Conservation (phyloP, 2,888 invertebrate genomes). For the Halictus quadricinctus region DNA sequence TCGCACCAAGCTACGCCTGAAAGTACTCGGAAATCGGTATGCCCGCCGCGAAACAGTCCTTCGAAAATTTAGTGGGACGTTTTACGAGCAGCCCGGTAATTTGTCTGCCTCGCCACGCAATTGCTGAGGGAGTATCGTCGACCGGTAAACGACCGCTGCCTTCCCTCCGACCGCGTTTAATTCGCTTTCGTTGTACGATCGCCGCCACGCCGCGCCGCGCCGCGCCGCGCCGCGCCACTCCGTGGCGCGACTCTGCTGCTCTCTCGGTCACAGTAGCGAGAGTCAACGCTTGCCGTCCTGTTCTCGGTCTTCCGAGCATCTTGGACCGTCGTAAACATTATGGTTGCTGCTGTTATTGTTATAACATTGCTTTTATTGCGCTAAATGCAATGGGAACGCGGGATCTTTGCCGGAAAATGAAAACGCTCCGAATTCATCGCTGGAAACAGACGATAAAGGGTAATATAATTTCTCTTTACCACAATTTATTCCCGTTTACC, state of each 20-base stretch:
- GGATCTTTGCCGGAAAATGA: background rate
- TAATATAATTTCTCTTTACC: background rate
- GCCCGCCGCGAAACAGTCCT: constrained; percentile 37
- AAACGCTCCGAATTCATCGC: background rate
- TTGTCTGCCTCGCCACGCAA: constrained; percentile 20
- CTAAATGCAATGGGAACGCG: background rate
- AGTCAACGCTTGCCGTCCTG: background rate
- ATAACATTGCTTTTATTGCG: background rate
- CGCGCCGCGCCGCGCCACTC: too few species aligned
- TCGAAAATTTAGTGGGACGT: constrained; percentile 47
- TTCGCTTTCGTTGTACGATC: background rate
- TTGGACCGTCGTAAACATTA: constrained; percentile 5
- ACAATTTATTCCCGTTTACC: background rate
- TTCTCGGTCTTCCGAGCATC: background rate
- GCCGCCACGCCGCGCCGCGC: background rate
- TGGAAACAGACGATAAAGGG: background rate
- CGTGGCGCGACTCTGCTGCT: background rate
- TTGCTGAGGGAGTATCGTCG: constrained; percentile 11
- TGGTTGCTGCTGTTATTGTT: background rate
- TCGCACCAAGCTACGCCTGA: constrained; percentile 11
- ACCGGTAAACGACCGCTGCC: background rate
- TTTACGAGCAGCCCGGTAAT: constrained; percentile 33
- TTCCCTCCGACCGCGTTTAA: background rate
- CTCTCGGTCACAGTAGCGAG: background rate
- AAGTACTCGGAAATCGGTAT: constrained; percentile 43